Percentiles rank a stretch among this genome's conserved stretches.
These are phyloP conservation scores for Artemia sinica DNA, from an alignment of 2,888 invertebrate genomes.

Conservation along the genomic window DNA sequence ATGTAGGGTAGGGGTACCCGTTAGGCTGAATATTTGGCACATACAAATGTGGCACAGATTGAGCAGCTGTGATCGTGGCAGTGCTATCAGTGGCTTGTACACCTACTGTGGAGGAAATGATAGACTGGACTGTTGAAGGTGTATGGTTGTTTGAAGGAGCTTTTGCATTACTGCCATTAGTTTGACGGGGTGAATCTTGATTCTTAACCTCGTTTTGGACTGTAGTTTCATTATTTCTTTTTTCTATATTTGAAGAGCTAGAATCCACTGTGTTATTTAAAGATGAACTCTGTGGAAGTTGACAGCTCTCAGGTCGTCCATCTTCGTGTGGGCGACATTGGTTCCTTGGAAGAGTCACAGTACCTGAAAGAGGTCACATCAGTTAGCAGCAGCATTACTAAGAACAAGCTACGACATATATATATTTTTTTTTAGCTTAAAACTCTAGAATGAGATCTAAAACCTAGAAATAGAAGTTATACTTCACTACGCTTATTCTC, in stretches of 20 bases:
- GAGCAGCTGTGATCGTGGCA: conserved; percentile 17
- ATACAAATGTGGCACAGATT: conserved; percentile 9
- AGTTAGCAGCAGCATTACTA: too few species aligned
- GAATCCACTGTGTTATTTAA: background rate
- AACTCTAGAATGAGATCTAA: too few species aligned
- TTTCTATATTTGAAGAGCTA: background rate
- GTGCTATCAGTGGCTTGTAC: conserved; percentile 13
- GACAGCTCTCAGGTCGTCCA: conserved; percentile 32
- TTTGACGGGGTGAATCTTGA: conserved; percentile 17
- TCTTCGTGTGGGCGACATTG: conserved; percentile 52
- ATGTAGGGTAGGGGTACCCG: conserved; percentile 19
- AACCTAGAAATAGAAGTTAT: too few species aligned
- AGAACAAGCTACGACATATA: too few species aligned
- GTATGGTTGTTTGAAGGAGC: conserved; percentile 39
- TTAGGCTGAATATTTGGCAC: conserved; percentile 20
- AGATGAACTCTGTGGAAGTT: conserved; percentile 37
- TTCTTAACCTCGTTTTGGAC: background rate
- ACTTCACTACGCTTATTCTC: too few species aligned
- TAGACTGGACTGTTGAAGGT: conserved; percentile 19
- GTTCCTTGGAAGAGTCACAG: conserved; percentile 65
- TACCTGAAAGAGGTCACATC: conserved; percentile 39
- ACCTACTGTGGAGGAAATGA: background rate
- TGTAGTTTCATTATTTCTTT: background rate
- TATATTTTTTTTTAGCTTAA: too few species aligned
- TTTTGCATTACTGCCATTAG: conserved; percentile 26